Base-by-base conservation (phyloP, 2,113 vertebrate genomes). In the Aphelocoma coerulescens region DNA sequence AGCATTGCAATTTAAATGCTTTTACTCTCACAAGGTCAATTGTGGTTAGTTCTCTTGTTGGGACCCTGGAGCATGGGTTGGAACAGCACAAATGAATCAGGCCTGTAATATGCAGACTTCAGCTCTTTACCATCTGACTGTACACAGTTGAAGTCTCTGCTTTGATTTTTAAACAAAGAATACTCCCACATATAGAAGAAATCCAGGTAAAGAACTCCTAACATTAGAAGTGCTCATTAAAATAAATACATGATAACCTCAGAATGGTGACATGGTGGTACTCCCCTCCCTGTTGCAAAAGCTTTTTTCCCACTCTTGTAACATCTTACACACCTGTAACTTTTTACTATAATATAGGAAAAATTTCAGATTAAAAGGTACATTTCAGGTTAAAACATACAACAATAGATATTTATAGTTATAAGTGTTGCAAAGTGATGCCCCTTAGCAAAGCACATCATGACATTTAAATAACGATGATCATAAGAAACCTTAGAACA, bases 81-180 rank as follows among this genome's bases (percentile, higher is more conserved):
- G 52, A 97, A 92, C 72, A 84, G 16, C 39, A 86, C 46, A 61
- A 77, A 93, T 96, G 79, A 95, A 75, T 95, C 85, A 95, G 82
- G 43, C 14, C 20, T 77, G 37, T 86, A 95, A 92, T 81, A 88
- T 84, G 92, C 75, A 95, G 48, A 65, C 67, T 94, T 93, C 79
- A 88, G 75, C 57, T 94, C 51, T 94, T 95, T 77, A 57, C 27
- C 55, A 48, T 58, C 71, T 88, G 78, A 86, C 82, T 74, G 62
- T 59, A 79, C 28, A 46, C 8, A 67, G 35, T 12, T 88, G 54
- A 77, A 4, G 1, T 73, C 55, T 89, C 37, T 69, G 43, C 41
- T 76, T 73, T 63, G 51, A 6, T 76, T 88, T 93, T 85, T 72
- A 91, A 93, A 63, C 18, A 55, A 32, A 68, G 39, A 78, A 68